Conservation (phyloP, 2,888 invertebrate genomes). For the Empis livida region DNA sequence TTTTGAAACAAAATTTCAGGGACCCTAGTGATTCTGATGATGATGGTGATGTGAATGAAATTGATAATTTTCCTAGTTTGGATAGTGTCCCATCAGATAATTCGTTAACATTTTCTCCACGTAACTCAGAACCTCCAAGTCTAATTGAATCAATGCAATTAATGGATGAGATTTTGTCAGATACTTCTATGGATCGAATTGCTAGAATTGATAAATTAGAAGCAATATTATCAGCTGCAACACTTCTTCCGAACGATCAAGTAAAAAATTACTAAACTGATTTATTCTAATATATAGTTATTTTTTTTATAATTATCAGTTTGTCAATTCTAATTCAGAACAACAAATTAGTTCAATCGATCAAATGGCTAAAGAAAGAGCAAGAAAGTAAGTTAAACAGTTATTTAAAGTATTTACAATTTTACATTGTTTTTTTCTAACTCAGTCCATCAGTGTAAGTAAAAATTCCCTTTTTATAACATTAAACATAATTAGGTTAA, state of each 20-base stretch:
- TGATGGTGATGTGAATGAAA: conserved; percentile 56
- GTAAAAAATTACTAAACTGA: conserved; percentile 14
- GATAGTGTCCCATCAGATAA: conserved; percentile 69
- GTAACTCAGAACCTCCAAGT: conserved; percentile 66
- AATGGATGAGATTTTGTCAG: conserved; percentile 72
- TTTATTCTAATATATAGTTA: not conserved
- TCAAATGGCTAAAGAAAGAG: conserved; percentile 32
- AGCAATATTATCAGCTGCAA: conserved; percentile 70
- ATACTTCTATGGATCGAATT: conserved; percentile 69
- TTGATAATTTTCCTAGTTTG: conserved; percentile 56
- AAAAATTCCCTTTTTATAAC: too few relatives aligned
- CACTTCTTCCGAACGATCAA: conserved; percentile 51
- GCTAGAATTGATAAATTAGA: conserved; percentile 79
- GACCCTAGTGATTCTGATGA: conserved; percentile 64
- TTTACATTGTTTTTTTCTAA: too few relatives aligned
- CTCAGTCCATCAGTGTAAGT: too few relatives aligned
- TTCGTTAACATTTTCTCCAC: conserved; percentile 53
- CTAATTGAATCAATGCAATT: conserved; percentile 82
- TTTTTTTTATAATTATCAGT: conserved; percentile 24
- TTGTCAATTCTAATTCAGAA: conserved; percentile 28
- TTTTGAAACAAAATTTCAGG: conserved; percentile 24
- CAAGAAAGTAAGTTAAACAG: conserved; percentile 30
- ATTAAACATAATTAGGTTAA: too few relatives aligned
- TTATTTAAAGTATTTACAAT: too few relatives aligned
- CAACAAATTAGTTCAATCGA: conserved; percentile 31